Percentiles rank a stretch among this genome's conserved stretches.
phyloP scores from a whole-genome alignment of 2,797 vertebrate genomes.

The Gymnopithys bicolor region DNA sequence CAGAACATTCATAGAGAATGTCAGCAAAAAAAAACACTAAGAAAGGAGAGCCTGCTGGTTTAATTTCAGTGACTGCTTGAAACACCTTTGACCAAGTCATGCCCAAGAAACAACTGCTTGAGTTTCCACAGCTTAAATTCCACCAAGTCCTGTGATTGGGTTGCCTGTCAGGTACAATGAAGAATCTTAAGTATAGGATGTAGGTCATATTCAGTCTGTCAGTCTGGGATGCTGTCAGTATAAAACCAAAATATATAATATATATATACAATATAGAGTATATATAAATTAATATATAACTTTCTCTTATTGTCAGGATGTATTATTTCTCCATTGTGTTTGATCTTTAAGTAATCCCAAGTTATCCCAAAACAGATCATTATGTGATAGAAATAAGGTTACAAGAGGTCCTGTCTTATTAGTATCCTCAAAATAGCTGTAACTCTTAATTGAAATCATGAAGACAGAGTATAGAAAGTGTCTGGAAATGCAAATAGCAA shows the following conservation, averaged over 20 bases:
- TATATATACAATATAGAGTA: too few relatives aligned
- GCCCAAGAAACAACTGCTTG: neutral
- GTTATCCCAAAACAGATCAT: neutral
- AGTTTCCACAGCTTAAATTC: neutral
- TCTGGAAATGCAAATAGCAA: neutral
- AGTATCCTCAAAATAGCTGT: neutral
- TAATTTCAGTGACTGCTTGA: neutral
- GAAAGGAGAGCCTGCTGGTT: neutral
- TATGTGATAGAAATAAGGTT: neutral
- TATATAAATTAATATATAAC: too few relatives aligned
- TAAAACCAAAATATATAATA: neutral
- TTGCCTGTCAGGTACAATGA: neutral
- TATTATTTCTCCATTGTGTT: neutral
- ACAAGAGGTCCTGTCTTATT: neutral
- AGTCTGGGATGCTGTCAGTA: neutral
- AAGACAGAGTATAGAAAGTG: neutral
- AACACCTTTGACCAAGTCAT: neutral
- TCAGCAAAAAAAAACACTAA: neutral
- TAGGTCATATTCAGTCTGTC: neutral
- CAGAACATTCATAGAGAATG: rapidly evolving
- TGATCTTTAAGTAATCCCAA: neutral
- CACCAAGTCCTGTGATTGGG: neutral
- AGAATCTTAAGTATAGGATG: neutral
- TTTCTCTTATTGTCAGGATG: neutral
- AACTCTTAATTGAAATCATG: neutral